Percentiles rank a stretch among this genome's conserved stretches.
Conservation (phyloP, 2,797 vertebrate species). For the Miichthys miiuy region DNA sequence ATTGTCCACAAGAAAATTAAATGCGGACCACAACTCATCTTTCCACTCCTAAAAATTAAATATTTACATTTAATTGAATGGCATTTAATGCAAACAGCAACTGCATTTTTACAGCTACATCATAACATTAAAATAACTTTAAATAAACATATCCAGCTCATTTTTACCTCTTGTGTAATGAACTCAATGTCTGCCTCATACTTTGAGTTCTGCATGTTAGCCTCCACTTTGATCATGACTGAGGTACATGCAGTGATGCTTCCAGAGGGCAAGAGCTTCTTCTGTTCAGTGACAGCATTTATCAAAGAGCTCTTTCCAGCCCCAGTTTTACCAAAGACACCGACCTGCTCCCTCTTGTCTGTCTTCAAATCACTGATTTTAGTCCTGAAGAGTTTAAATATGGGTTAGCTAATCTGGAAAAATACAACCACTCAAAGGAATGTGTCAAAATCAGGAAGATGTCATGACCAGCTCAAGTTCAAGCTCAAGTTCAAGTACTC, state of each 20-base stretch:
- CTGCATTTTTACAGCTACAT: background rate
- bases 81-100: background rate
- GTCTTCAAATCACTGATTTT: constrained; percentile 39
- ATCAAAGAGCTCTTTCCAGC: constrained; percentile 83
- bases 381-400: constrained; percentile 21
- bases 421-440: too few relatives aligned
- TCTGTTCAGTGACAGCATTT: constrained; percentile 77
- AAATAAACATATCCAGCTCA: background rate
- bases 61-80: accelerated
- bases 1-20: background rate
- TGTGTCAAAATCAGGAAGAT: too few relatives aligned
- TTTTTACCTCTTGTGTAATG: constrained; percentile 63
- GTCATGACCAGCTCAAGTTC: too few relatives aligned
- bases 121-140: background rate
- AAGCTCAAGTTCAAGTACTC: too few relatives aligned
- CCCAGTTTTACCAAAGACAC: constrained; percentile 80
- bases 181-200: constrained; percentile 69
- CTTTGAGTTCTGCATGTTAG: background rate
- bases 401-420: too few relatives aligned
- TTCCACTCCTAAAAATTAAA: constrained; percentile 56
- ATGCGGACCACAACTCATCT: constrained; percentile 42
- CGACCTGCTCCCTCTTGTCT: constrained; percentile 70
- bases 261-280: constrained; percentile 74
- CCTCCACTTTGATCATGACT: constrained; percentile 76
- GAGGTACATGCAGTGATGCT: constrained; percentile 66